phyloP scores from a whole-genome alignment of 2,888 invertebrate genomes.

The Oligia latruncula region DNA sequence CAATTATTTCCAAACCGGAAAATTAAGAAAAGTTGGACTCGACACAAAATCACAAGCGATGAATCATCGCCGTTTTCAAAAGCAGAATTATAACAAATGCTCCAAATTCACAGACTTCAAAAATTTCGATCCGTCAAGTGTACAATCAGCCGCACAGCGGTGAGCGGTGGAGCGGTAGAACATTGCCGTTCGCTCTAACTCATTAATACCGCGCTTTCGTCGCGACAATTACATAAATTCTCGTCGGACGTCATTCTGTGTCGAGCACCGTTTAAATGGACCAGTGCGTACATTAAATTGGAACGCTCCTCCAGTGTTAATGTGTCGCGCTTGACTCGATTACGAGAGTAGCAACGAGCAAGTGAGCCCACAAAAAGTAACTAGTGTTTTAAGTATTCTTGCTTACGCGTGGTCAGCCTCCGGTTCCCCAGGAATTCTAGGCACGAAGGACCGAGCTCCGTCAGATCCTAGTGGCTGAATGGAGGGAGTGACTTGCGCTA shows the following conservation, averaged over 20 bases:
- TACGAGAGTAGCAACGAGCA: background rate
- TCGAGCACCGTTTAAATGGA: slow-evolving; percentile 61
- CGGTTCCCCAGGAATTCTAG: too few species aligned
- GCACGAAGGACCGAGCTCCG: too few species aligned
- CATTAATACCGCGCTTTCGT: slow-evolving; percentile 80
- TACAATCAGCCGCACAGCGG: slow-evolving; percentile 50
- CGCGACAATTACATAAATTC: slow-evolving; percentile 82
- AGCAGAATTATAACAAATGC: slow-evolving; percentile 30
- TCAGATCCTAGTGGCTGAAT: too few species aligned
- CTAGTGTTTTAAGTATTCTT: background rate
- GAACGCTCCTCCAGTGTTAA: background rate
- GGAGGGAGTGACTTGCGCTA: too few species aligned
- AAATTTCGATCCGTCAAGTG: slow-evolving; percentile 50
- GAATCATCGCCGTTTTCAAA: slow-evolving; percentile 9
- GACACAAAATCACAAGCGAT: background rate
- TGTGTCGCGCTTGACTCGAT: background rate
- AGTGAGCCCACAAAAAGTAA: background rate
- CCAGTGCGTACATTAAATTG: slow-evolving; percentile 30
- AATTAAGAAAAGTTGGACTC: background rate
- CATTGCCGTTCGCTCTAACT: slow-evolving; percentile 64
- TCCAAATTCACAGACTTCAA: slow-evolving; percentile 24
- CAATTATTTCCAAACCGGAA: background rate
- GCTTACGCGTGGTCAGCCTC: too few species aligned
- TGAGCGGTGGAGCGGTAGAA: slow-evolving; percentile 35
- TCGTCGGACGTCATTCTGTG: slow-evolving; percentile 71